These are phyloP conservation scores for Sarcophaga carnaria DNA, from an alignment of 2,888 invertebrate species.

Conservation along the genomic window DNA sequence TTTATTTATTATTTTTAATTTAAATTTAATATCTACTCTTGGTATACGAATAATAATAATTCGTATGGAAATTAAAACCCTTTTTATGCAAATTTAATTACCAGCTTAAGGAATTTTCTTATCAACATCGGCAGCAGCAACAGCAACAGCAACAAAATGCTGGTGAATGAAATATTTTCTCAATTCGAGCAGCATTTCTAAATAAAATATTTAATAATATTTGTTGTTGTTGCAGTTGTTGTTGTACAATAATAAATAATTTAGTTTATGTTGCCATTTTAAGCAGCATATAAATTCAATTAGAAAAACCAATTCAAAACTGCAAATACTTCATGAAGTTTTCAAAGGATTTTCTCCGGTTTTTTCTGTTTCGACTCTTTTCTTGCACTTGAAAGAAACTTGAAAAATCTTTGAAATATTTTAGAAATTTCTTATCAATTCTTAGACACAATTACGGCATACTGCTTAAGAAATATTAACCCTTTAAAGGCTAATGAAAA, in stretches of 20 bases:
- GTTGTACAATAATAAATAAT: not conserved
- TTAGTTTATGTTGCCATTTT: not conserved
- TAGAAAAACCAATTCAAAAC: not conserved
- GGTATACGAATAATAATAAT: not conserved
- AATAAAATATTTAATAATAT: constrained; percentile 24
- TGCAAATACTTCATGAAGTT: not conserved
- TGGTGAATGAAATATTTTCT: too few relatives aligned
- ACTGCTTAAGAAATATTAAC: not conserved
- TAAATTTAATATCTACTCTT: not conserved
- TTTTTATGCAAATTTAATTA: constrained; percentile 45
- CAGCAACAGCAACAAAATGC: not conserved
- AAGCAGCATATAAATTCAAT: not conserved
- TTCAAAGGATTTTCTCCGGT: not conserved
- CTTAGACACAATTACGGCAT: not conserved
- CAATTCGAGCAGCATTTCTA: too few relatives aligned
- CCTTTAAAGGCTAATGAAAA: not conserved
- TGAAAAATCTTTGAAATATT: not conserved
- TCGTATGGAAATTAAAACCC: not conserved
- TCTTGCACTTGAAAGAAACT: not conserved
- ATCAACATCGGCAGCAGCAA: constrained; percentile 17
- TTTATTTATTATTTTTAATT: too few relatives aligned
- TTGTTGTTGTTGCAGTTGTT: not conserved
- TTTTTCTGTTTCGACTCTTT: not conserved
- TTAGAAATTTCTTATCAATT: not conserved
- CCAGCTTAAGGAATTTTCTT: constrained; percentile 27